These are phyloP conservation scores for Rynchops niger DNA, from an alignment of 2,113 vertebrate genomes.

Conservation along the genomic window DNA sequence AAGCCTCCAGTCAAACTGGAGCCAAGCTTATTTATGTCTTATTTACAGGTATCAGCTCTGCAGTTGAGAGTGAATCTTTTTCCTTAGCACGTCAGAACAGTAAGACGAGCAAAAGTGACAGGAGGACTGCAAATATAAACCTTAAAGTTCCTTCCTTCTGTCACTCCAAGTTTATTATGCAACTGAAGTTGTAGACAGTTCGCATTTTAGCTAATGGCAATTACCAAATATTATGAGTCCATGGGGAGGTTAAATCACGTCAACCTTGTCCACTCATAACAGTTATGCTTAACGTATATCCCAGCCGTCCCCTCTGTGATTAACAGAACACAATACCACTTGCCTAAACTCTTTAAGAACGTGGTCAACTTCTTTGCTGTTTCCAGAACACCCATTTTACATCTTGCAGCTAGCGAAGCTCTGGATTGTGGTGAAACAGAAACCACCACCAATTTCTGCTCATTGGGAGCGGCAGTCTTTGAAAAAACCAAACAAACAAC, in stretches of 20 bases:
- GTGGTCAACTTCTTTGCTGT: constrained; percentile 82
- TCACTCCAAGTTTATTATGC: accelerated
- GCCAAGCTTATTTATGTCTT: accelerated
- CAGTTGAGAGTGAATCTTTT: background rate
- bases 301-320: background rate
- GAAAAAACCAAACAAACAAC: background rate
- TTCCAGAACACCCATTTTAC: constrained; percentile 79
- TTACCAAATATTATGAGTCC: background rate
- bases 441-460: constrained; percentile 86
- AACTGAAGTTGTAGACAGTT: background rate
- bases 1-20: background rate
- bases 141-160: background rate
- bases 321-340: background rate
- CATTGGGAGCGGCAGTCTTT: constrained; percentile 26
- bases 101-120: background rate
- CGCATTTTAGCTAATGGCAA: background rate
- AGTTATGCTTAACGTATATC: background rate
- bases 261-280: accelerated
- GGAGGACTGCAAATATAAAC: background rate
- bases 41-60: background rate
- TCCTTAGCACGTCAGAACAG: accelerated
- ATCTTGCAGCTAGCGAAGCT: constrained; percentile 87
- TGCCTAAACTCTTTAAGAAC: constrained; percentile 89
- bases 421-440: constrained; percentile 92
- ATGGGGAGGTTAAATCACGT: background rate